Conservation (phyloP, 2,113 vertebrate genomes). For the Phasianus colchicus region DNA sequence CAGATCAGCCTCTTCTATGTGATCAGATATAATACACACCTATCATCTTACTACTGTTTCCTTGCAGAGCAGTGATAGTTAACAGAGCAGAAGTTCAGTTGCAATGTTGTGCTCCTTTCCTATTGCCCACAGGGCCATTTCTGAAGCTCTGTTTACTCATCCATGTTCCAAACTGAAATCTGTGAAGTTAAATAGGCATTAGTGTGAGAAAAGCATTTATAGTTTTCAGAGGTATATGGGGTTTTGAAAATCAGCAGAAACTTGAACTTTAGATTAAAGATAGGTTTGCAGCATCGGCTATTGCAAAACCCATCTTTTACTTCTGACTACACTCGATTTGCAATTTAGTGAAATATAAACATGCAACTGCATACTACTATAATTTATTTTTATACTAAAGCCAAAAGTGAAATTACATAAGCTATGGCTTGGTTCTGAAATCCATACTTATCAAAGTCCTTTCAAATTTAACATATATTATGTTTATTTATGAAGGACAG, state of each 20-base stretch:
- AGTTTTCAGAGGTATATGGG: not conserved
- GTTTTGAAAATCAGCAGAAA: not conserved
- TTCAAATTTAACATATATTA: not conserved
- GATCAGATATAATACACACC: not conserved
- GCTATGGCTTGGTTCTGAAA: not conserved
- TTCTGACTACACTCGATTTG: fast-evolving
- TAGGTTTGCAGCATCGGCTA: not conserved
- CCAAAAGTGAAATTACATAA: not conserved
- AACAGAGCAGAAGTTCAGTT: not conserved
- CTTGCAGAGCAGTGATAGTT: not conserved
- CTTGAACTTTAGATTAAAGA: not conserved
- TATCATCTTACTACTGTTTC: fast-evolving
- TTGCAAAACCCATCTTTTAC: not conserved
- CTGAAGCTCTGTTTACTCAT: not conserved
- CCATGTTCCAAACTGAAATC: not conserved
- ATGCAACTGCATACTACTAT: not conserved
- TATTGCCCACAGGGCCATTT: not conserved
- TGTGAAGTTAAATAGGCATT: not conserved
- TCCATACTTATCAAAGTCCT: not conserved
- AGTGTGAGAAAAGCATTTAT: not conserved
- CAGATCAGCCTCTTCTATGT: not conserved
- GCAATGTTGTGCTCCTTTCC: not conserved
- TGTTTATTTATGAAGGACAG: not conserved
- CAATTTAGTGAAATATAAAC: not conserved
- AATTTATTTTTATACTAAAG: not conserved